Base-by-base conservation (phyloP, 2,888 invertebrate species). In the Amiota communis region DNA sequence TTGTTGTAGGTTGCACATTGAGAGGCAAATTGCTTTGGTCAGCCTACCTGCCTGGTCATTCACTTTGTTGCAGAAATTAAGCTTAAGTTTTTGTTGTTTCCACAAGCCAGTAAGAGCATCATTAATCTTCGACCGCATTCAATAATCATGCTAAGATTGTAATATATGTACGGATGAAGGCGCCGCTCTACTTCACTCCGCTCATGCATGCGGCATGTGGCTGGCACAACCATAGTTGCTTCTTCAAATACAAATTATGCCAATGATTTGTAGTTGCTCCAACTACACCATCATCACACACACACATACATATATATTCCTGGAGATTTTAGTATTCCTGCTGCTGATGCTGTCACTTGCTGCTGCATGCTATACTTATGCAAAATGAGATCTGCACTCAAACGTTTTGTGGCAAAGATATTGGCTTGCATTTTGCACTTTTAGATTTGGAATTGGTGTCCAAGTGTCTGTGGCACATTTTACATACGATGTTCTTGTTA, bases 91-190 rank as follows among this genome's bases (percentile, higher is more conserved):
- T 36, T 36, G 36, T 6, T 36, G 36, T 36, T 36, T 36, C 36
- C 48, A n/a, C 59, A 72, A 61, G 20, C 68, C 70, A 68, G 59
- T 72, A 76, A 75, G 61, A 72, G 77, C 76, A 79, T 80, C 84
- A 85, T 85, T 86, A 85, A 86, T 86, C 85, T 86, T 84, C 83
- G 79, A 85, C 85, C 86, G 76, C 86, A 85, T 82, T 85, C 85
- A 86, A 85, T 86, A 85, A 85, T 85, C 85, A 84, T 81, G 77
- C 78, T 80, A 63, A 71, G 75, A 15, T 61, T 51, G 72, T 79
- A 76, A 70, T 65, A 72, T 79, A 80, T 74, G 72, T 71, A 75
- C 76, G 61, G 64, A 70, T 63, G 61, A 23, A 61, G 61, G 11
- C 2, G 65, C 10, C 63, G 63, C 56, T 56, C 75, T 49, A 6